phyloP scores from a whole-genome alignment of 2,113 vertebrate species.

The Pluvianellus socialis region DNA sequence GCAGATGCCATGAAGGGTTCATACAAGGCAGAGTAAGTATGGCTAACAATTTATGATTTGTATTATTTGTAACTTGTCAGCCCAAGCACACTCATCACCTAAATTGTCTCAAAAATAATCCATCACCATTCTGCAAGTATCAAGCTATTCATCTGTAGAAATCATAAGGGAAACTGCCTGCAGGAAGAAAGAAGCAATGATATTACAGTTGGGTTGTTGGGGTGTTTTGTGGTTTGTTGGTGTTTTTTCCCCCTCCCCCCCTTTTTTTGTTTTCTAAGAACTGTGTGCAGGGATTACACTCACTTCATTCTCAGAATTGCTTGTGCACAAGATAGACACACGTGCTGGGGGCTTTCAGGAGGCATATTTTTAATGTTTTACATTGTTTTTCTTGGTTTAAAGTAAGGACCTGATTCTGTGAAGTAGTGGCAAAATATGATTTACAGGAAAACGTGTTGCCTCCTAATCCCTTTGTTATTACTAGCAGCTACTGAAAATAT shows the following conservation, averaged over 20 bases:
- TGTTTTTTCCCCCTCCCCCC: not conserved
- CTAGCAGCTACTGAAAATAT: not conserved
- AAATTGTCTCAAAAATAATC: not conserved
- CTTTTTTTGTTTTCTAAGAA: not conserved
- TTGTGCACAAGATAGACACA: not conserved
- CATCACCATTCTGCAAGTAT: not conserved
- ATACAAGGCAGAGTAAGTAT: not conserved
- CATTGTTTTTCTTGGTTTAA: not conserved
- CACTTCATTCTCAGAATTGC: not conserved
- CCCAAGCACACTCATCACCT: not conserved
- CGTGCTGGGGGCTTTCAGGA: not conserved
- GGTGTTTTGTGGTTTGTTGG: too few species aligned
- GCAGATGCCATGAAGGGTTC: not conserved
- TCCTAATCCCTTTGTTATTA: not conserved
- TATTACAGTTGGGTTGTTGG: not conserved
- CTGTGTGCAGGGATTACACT: not conserved
- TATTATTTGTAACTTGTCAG: not conserved
- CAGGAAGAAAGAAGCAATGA: not conserved
- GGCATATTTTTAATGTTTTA: not conserved
- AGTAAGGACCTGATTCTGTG: not conserved
- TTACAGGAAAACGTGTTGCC: not conserved
- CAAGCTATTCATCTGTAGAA: not conserved
- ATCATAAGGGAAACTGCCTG: not conserved
- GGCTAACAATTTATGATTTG: not conserved
- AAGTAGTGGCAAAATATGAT: not conserved